Evolutionary conservation across 2,113 vertebrate genomes (phyloP), one percentile per base, ranked within the genome.

Genomic region (Eptatretus burgeri): DNA sequence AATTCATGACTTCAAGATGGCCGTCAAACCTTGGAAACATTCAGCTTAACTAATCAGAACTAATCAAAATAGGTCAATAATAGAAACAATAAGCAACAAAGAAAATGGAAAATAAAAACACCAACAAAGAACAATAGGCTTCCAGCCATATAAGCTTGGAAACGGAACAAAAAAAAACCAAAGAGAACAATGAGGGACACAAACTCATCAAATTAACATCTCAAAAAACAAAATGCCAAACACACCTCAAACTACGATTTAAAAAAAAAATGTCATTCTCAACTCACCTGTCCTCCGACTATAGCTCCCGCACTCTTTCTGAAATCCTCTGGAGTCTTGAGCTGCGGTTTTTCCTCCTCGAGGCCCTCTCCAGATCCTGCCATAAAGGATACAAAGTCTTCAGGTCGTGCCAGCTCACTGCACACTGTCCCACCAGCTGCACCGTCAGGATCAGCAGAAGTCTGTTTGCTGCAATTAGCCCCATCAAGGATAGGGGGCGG

Each of bases 281-380:
- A 41, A 7, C 27, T 41, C 27, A 41, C 27, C 7, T 41, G 27
- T 41, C 27, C 27, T 41, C 27, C 27, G 27, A 41, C 27, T 7
- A 41, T 41, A 41, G 27, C 27, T 41, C 27, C 27, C 3, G 27
- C 27, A 41, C 27, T 41, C 27, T 41, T 93, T 87, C 95, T 91
- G 73, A 98, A 98, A 10, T 89, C 89, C 10, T 98, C 91, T 1
- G 91, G 91, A 63, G 91, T 98, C 91, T 95, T 96, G 66, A 98
- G 72, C 68, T 94, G 93, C 18, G 82, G 82, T 71, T 86, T 87
- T 52, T 73, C 70, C 2, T 79, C 81, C 2, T 70, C 78, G 27
- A 75, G 73, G 53, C n/a, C n/a, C n/a, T n/a, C 56, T 20, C 56
- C 56, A n/a, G 56, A n/a, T 19, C 9, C n/a, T 19, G 12, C 20